A percentile compares a stretch with the other conserved stretches of the same genome.
These are phyloP conservation scores for Lucifuga dentata DNA, from an alignment of 2,113 vertebrate species.

Conservation along the genomic window DNA sequence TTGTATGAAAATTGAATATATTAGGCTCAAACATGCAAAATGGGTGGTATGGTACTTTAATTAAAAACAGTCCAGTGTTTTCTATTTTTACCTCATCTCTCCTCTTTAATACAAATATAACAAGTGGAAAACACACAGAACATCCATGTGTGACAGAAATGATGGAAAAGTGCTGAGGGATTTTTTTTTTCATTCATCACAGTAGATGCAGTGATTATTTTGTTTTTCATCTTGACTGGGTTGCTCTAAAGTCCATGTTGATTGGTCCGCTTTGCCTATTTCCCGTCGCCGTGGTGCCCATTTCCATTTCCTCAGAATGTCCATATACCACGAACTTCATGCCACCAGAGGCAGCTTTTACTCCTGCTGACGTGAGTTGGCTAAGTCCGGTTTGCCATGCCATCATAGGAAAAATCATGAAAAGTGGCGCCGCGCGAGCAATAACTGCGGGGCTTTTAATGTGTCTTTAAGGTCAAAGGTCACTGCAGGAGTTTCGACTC, in stretches of 20 bases:
- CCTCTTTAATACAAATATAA: too few relatives aligned
- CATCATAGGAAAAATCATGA: constrained; percentile 72
- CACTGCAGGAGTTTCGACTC: not conserved
- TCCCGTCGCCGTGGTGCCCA: constrained; percentile 13
- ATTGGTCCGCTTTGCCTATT: constrained; percentile 37
- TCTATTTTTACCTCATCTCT: too few relatives aligned
- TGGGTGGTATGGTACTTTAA: too few relatives aligned
- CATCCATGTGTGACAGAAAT: too few relatives aligned
- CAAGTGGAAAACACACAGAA: too few relatives aligned
- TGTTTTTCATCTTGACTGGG: not conserved
- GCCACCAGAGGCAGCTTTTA: constrained; percentile 66
- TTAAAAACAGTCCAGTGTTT: too few relatives aligned
- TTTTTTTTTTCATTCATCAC: constrained; percentile 16
- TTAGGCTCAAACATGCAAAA: too few relatives aligned
- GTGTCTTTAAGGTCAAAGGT: constrained; percentile 44
- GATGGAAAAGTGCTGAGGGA: constrained; percentile 18
- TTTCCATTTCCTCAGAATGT: constrained; percentile 73
- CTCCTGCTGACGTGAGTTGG: constrained; percentile 70
- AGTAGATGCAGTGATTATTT: constrained; percentile 20
- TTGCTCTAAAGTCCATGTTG: constrained; percentile 21
- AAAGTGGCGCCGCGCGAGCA: not conserved
- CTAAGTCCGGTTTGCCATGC: constrained; percentile 31
- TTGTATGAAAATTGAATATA: too few relatives aligned
- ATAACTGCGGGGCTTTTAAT: not conserved
- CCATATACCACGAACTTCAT: constrained; percentile 62